Percentiles rank a stretch among this genome's conserved stretches.
These are phyloP conservation scores for Lepidothrix coronata DNA, from an alignment of 2,113 vertebrate genomes.

Conservation along the genomic window DNA sequence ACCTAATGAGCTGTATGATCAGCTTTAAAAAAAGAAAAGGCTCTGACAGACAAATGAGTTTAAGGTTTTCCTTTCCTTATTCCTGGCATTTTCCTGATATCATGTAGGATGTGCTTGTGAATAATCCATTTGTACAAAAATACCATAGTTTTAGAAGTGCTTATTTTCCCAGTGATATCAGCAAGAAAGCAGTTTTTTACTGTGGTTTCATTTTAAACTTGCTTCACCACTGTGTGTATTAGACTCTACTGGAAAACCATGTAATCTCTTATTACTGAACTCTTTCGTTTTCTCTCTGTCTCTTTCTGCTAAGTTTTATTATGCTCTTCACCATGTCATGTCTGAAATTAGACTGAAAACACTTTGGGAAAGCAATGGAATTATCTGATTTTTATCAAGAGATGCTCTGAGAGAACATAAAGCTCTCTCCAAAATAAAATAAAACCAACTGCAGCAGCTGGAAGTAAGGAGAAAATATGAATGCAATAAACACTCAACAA, in stretches of 20 bases:
- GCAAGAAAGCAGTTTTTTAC: not conserved
- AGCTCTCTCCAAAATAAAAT: constrained; percentile 12
- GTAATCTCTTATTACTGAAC: not conserved
- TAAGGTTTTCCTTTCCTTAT: not conserved
- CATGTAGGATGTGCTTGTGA: not conserved
- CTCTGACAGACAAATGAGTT: not conserved
- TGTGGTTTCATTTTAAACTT: constrained; percentile 7
- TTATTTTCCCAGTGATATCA: constrained; percentile 2
- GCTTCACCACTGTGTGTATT: not conserved
- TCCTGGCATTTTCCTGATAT: not conserved
- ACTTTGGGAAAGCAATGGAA: not conserved
- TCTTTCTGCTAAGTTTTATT: constrained; percentile 22
- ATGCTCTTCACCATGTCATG: not conserved
- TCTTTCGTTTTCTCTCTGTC: not conserved
- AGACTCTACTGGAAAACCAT: not conserved
- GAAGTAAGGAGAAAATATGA: constrained; percentile 33
- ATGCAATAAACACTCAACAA: not conserved
- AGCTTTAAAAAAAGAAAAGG: not conserved
- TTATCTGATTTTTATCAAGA: constrained; percentile 28
- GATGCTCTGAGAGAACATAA: constrained; percentile 9
- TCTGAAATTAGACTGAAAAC: constrained; percentile 48
- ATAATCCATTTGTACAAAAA: constrained; percentile 31
- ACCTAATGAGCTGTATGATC: not conserved
- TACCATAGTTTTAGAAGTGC: not conserved
- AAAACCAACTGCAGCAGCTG: not conserved